phyloP scores from a whole-genome alignment of 2,888 invertebrate genomes.

The Xanthia icteritia region DNA sequence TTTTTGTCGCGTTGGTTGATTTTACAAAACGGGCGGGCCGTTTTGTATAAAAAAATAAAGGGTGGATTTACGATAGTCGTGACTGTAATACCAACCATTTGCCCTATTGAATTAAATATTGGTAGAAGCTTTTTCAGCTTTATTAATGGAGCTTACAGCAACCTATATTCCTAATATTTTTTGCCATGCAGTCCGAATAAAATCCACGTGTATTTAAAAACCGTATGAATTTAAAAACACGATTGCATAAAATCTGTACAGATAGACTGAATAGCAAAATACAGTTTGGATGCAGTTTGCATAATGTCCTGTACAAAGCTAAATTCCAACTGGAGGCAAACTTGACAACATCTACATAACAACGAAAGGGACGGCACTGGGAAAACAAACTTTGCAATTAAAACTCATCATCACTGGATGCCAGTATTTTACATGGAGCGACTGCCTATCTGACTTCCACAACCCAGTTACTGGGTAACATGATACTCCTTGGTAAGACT shows the following conservation, averaged over 20 bases:
- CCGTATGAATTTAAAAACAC: slow-evolving; percentile 5
- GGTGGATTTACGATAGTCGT: not conserved
- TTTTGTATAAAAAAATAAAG: not conserved
- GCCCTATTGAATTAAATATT: not conserved
- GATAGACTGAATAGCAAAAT: slow-evolving; percentile 5
- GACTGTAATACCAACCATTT: not conserved
- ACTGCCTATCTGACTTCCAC: too few species aligned
- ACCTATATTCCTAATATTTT: not conserved
- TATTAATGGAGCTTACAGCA: too few species aligned
- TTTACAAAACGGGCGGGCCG: not conserved
- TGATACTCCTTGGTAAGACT: too few species aligned
- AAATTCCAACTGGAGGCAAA: slow-evolving; percentile 9
- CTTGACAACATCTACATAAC: slow-evolving; percentile 34
- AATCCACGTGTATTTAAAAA: not conserved
- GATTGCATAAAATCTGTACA: slow-evolving; percentile 2
- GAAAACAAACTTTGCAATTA: not conserved
- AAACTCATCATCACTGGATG: not conserved
- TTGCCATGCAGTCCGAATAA: fast-evolving
- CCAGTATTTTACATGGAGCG: too few species aligned
- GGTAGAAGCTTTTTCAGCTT: not conserved
- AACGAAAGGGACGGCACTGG: not conserved
- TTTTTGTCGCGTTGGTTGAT: not conserved
- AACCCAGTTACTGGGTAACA: too few species aligned
- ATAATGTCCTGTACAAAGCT: slow-evolving; percentile 5
- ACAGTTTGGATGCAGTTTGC: slow-evolving; percentile 8